A percentile compares a stretch with the other conserved stretches of the same genome.
These are phyloP conservation scores for Eulemur macaco DNA, from an alignment of 2,113 vertebrate species.

Conservation along the genomic window DNA sequence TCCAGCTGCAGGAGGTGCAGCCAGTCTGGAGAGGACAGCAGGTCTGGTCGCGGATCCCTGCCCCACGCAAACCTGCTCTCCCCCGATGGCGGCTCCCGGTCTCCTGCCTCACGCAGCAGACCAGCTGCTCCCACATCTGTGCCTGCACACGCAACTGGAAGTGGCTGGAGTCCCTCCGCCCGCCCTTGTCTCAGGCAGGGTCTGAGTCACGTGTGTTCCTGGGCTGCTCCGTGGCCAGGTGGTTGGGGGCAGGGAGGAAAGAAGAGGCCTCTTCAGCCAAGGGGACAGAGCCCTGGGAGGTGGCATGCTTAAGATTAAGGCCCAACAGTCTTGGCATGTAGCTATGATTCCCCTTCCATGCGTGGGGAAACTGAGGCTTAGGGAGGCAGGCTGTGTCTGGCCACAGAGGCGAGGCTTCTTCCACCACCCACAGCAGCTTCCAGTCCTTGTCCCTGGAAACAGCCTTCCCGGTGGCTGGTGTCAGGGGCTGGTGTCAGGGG, in stretches of 20 bases:
- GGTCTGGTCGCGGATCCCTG: background rate
- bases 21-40: background rate
- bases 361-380: background rate
- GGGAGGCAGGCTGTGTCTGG: background rate
- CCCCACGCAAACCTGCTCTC: background rate
- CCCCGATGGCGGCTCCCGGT: background rate
- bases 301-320: background rate
- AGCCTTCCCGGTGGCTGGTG: rapidly evolving
- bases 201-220: background rate
- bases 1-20: background rate
- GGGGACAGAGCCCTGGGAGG: background rate
- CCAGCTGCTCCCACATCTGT: background rate
- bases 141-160: background rate
- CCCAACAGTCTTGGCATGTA: background rate
- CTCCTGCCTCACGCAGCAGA: background rate
- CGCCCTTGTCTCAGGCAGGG: background rate
- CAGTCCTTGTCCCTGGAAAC: background rate
- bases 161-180: rapidly evolving
- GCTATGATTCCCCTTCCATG: background rate
- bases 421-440: background rate
- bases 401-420: background rate
- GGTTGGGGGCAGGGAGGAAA: background rate
- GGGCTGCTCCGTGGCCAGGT: background rate
- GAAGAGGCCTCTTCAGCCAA: background rate
- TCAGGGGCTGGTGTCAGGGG: too few relatives aligned